Base-by-base conservation (phyloP, 2,797 vertebrate genomes). In the Eulemur albifrons region DNA sequence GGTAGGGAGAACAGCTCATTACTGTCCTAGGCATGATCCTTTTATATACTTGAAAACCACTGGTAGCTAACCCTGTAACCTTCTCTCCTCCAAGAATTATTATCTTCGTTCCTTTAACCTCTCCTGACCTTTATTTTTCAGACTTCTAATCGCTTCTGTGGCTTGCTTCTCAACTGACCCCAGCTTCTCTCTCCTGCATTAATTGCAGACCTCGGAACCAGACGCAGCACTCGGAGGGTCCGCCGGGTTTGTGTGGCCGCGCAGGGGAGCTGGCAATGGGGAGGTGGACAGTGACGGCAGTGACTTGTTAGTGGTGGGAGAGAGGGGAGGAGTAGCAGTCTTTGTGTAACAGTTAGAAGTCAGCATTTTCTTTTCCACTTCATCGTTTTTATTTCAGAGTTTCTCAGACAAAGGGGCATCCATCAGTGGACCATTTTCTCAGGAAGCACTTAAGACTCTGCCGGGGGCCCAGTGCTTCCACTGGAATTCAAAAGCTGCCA, bases 1-100 rank as follows among this genome's bases (percentile, higher is more conserved):
- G 43, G 81, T 59, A 17, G 84, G 75, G 50, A 67, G 75, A 83
- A 57, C 27, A 86, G 50, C 70, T 95, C 85, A 65, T 90, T 92
- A 95, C 69, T 35, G 43, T 85, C 82, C 57, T 30, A 21, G 40
- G 35, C 23, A 30, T 0, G 10, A 84, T 52, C 67, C 72, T 88
- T 92, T 95, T 93, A 90, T 76, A 32, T 75, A 69, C 86, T 93
- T 94, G 94, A 72, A 84, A 88, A 76, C 65, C 61, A 12, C 11
- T 76, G 77, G 67, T 40, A 50, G 89, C 88, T 87, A 35, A 50
- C 70, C 80, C 75, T 61, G 80, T 69, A 75, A 75, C 85, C 93
- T 90, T 90, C 38, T 73, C 17, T 76, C 45, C 61, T 92, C 57
- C 48, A 82, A 67, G n/a, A 8, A 4, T 43, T 87, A 52, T 87